Base-by-base conservation (phyloP, 1,140 invertebrate species). In the Lithobius niger region DNA sequence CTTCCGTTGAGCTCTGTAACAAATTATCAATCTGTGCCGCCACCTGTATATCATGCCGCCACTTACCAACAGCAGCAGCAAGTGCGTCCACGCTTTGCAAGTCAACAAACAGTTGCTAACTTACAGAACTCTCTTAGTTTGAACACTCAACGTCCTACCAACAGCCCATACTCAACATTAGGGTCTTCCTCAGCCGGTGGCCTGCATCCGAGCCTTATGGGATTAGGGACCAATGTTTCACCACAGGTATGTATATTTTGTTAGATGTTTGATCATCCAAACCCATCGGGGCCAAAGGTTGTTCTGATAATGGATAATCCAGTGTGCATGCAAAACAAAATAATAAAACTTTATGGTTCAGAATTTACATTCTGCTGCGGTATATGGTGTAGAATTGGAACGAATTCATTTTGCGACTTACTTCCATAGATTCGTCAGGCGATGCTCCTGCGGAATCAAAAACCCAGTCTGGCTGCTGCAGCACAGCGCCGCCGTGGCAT, bases 401-500 rank as follows among this genome's bases (percentile, higher is more conserved):
- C 10, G 10, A 40, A 40, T 18, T 40, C 18, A 40, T 13, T 40
- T 40, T 40, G 10, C 18, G 31, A 40, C 18, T 40, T 40, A 40
- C 10, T 40, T 40, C 31, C 18, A 40, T 18, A 40, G 31, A 18
- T 40, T 40, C 10, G 31, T 10, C 44, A 47, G 19, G 31, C 31
- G 10, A 40, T 40, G 31, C 15, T 47, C 13, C 22, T 47, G 10
- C 13, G 48, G 13, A 26, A 26, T 24, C 48, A 24, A 19, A 50
- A 50, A 15, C 42, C 19, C 18, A 27, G 57, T 27, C 42, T 36
- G 43, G 40, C 56, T 82, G 25, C 31, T 61, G 50, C 80, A 82
- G 57, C 80, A 82, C 81, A 82, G 60, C 79, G 82, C 60, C 36
- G 63, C 16, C 54, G 58, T 27, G 51, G 60, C 3, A 44, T 58